Conservation (phyloP, 2,888 invertebrate genomes). For the Leucophora obtusa region DNA sequence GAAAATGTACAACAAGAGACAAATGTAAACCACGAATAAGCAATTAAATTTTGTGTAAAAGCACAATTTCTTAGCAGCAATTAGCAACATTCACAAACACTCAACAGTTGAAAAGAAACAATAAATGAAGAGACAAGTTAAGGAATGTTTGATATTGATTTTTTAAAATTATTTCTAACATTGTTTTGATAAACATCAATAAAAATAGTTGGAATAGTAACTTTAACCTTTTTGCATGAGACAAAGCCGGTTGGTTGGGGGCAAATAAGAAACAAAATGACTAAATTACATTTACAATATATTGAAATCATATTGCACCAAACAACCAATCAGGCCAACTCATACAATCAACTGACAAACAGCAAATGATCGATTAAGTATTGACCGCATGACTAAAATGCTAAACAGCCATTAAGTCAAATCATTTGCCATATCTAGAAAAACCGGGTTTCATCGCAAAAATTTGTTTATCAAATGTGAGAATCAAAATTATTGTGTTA, state of each 20-base stretch:
- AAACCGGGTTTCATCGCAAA: slow-evolving; percentile 14
- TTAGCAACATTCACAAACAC: slow-evolving; percentile 57
- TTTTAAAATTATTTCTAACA: slow-evolving; percentile 17
- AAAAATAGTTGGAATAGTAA: not conserved
- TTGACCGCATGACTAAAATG: slow-evolving; percentile 28
- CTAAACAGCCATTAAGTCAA: not conserved
- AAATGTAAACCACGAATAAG: slow-evolving; percentile 42
- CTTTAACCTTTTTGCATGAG: slow-evolving; percentile 23
- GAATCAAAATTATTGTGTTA: not conserved
- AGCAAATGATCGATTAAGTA: slow-evolving; percentile 15
- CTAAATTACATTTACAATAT: too few species aligned
- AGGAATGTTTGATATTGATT: slow-evolving; percentile 46
- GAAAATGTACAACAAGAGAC: not conserved
- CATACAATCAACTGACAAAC: not conserved
- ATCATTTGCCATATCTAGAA: not conserved
- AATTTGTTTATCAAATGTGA: not conserved
- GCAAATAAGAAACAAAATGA: not conserved
- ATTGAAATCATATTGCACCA: not conserved
- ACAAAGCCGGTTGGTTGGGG: not conserved
- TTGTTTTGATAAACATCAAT: slow-evolving; percentile 17
- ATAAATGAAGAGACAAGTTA: not conserved
- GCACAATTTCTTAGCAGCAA: slow-evolving; percentile 42
- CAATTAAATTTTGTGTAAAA: slow-evolving; percentile 48
- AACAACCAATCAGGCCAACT: not conserved
- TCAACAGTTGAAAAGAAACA: slow-evolving; percentile 6